phyloP scores from a whole-genome alignment of 2,113 vertebrate species.

The Spermophilus dauricus region DNA sequence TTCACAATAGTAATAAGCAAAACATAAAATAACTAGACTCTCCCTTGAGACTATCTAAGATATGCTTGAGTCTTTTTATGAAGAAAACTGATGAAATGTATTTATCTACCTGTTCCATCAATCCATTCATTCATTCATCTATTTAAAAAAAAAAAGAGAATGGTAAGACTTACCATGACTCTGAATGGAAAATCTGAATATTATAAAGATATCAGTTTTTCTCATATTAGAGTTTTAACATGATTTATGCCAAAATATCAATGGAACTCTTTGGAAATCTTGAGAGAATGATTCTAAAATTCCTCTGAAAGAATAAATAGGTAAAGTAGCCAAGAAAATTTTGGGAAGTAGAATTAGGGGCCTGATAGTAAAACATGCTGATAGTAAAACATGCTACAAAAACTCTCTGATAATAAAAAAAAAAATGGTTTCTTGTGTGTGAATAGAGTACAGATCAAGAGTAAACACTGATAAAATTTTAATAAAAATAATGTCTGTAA shows the following conservation, averaged over 20 bases:
- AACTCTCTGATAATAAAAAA: not conserved
- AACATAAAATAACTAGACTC: slow-evolving; percentile 4
- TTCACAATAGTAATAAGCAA: not conserved
- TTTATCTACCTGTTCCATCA: not conserved
- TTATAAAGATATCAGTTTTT: not conserved
- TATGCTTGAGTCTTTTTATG: not conserved
- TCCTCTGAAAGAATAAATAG: slow-evolving; percentile 1
- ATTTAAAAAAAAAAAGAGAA: not conserved
- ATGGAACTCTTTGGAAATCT: not conserved
- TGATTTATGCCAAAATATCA: not conserved
- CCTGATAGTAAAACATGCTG: not conserved
- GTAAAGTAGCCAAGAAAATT: slow-evolving; percentile 11
- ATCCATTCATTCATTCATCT: not conserved
- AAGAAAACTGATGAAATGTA: slow-evolving; percentile 27
- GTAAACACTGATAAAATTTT: not conserved
- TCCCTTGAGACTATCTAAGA: not conserved
- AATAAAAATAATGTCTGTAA: slow-evolving; percentile 19
- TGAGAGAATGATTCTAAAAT: slow-evolving; percentile 50
- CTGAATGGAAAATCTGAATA: not conserved
- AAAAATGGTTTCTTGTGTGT: not conserved
- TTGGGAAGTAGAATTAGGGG: not conserved
- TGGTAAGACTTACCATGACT: not conserved
- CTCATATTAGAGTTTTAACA: not conserved
- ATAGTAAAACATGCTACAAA: not conserved
- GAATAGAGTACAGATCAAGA: not conserved